Percentiles rank a stretch among this genome's conserved stretches.
These are phyloP conservation scores for Acleris cristana DNA, from an alignment of 2,888 invertebrate genomes.

Conservation along the genomic window DNA sequence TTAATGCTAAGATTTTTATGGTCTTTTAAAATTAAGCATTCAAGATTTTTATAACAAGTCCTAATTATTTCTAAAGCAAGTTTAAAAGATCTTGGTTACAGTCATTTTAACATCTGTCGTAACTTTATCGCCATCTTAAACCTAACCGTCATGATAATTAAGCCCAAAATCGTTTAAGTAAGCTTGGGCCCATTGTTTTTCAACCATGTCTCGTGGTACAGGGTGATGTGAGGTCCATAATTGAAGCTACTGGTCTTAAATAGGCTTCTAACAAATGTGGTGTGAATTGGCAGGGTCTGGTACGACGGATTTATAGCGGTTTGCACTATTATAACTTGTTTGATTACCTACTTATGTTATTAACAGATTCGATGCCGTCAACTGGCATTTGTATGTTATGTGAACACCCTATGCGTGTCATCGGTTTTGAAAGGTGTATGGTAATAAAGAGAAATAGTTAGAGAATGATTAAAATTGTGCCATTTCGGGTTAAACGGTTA, in stretches of 20 bases:
- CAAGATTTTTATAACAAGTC: no score
- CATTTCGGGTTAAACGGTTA: no score
- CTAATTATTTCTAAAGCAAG: neutral
- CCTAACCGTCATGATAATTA: neutral
- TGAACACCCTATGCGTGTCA: no score
- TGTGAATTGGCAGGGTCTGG: slow-evolving; percentile 59
- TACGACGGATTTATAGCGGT: slow-evolving; percentile 38
- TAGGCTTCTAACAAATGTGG: slow-evolving; percentile 68
- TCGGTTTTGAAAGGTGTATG: no score
- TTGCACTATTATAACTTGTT: slow-evolving; percentile 33
- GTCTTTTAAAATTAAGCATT: no score
- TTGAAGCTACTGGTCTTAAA: slow-evolving; percentile 71
- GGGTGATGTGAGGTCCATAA: slow-evolving; percentile 56
- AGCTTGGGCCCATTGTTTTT: slow-evolving; percentile 22
- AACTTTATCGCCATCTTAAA: neutral
- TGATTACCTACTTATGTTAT: neutral
- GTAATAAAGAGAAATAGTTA: no score
- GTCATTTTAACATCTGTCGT: slow-evolving; percentile 13
- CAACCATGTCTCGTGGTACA: slow-evolving; percentile 39
- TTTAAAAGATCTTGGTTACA: neutral
- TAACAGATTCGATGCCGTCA: no score
- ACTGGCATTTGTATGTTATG: no score
- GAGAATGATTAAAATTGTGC: no score
- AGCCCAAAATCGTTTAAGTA: slow-evolving; percentile 6
- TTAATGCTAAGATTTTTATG: no score